Evolutionary conservation across 2,888 invertebrate genomes (phyloP).

Genomic region (Graphium colonna): DNA sequence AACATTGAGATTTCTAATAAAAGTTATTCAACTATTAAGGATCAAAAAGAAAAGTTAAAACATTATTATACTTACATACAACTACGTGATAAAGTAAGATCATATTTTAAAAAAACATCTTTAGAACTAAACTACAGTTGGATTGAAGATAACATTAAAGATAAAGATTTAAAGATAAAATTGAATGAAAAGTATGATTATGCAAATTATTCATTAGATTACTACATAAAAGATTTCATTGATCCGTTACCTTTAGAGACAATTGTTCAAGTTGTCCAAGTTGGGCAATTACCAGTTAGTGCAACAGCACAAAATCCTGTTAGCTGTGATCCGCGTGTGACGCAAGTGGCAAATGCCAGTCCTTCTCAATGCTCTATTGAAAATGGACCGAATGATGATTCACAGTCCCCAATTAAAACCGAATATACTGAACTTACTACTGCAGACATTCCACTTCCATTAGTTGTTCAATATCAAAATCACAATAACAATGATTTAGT

Average conservation of each 20-base stretch:
- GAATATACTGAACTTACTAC: constrained; percentile 73
- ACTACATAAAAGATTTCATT: constrained; percentile 81
- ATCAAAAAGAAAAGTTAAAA: constrained; percentile 43
- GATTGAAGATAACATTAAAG: constrained; percentile 38
- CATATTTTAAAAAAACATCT: constrained; percentile 56
- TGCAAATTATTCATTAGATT: constrained; percentile 56
- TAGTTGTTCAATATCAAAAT: constrained; percentile 55
- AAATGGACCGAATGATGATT: constrained; percentile 56
- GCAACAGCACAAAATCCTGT: constrained; percentile 71
- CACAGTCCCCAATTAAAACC: constrained; percentile 57
- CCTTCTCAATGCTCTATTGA: constrained; percentile 67
- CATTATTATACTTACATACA: constrained; percentile 46
- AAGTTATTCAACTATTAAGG: constrained; percentile 29
- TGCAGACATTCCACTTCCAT: constrained; percentile 59
- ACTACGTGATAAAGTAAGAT: constrained; percentile 54
- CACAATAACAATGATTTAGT: constrained; percentile 43
- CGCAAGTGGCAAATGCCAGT: constrained; percentile 67
- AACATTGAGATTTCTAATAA: constrained; percentile 27
- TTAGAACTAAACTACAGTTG: constrained; percentile 45
- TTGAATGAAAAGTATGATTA: constrained; percentile 21
- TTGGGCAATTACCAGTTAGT: constrained; percentile 71
- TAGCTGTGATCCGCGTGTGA: constrained; percentile 69
- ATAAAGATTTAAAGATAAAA: constrained; percentile 24
- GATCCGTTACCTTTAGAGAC: constrained; percentile 63
- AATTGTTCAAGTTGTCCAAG: constrained; percentile 81